Base-by-base conservation (phyloP, 2,888 invertebrate species). In the Pammene aurita region DNA sequence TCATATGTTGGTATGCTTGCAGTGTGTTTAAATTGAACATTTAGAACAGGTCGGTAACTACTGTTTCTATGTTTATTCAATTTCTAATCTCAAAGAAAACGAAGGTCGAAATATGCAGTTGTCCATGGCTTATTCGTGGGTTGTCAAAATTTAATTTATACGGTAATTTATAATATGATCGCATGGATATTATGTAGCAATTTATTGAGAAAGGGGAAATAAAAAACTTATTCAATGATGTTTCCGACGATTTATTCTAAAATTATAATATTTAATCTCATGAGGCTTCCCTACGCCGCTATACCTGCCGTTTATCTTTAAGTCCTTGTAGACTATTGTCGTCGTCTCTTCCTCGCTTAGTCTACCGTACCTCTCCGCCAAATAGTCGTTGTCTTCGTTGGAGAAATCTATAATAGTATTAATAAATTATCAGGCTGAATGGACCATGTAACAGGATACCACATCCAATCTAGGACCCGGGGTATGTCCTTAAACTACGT, bases 401-500 rank as follows among this genome's bases (percentile, higher is more conserved):
- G 57, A 44, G 42, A 57, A 57, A 57, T n/a, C 57, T 57, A 26
- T 4, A 57, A 56, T 7, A 42, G n/a, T 41, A 16, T 56, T 34
- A 5, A 18, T 4, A 50, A 2, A 18, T 2, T 26, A 9, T 38
- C 6, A 38, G 9, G 38, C 38, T 5, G 9, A 6, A 38, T 38
- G 38, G 6, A 38, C 38, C 38, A 9, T 9, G 6, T 9, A 38
- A n/a, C n/a, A n/a, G n/a, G n/a, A n/a, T n/a, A n/a, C n/a, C n/a
- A n/a, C n/a, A n/a, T n/a, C n/a, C n/a, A n/a, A n/a, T n/a, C n/a
- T n/a, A n/a, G n/a, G n/a, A n/a, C n/a, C n/a, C n/a, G n/a, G n/a
- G n/a, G n/a, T n/a, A n/a, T n/a, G n/a, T n/a, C n/a, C n/a, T n/a
- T n/a, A n/a, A n/a, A n/a, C n/a, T n/a, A n/a, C n/a, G n/a, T n/a